phyloP scores from a whole-genome alignment of 1,140 invertebrate species.

The Calycopis cecrops region DNA sequence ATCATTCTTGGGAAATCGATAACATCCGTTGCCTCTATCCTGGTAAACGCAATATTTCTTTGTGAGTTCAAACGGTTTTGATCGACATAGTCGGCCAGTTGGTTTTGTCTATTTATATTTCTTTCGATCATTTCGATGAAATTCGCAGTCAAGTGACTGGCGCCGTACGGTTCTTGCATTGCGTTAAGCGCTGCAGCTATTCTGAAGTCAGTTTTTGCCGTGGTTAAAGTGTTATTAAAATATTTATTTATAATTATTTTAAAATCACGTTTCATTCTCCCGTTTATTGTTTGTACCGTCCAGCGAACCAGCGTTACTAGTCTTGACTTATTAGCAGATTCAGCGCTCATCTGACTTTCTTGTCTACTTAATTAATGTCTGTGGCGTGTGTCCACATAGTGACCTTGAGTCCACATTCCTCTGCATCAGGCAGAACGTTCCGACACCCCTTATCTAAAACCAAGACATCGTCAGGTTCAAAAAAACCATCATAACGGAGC shows the following conservation, averaged over 20 bases:
- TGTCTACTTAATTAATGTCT: background rate
- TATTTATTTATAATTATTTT: conserved; percentile 5
- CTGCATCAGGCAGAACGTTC: background rate
- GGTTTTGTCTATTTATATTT: too few species aligned
- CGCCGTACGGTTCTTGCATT: background rate
- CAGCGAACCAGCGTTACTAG: background rate
- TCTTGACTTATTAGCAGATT: conserved; percentile 7
- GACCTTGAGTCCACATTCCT: too few species aligned
- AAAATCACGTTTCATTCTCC: background rate
- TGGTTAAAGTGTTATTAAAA: background rate
- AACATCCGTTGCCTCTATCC: background rate
- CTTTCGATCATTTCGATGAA: background rate
- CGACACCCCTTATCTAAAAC: conserved; percentile 1
- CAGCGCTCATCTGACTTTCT: background rate
- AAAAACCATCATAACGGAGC: conserved; percentile 8
- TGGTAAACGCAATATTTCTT: background rate
- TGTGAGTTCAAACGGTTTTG: too few species aligned
- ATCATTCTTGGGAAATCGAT: conserved; percentile 6
- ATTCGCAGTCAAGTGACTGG: background rate
- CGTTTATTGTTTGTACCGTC: background rate
- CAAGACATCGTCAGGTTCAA: conserved; percentile 7
- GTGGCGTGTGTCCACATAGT: too few species aligned
- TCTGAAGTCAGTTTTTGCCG: background rate
- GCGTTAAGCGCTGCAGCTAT: conserved; percentile 9
- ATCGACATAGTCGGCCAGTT: too few species aligned